Conservation (phyloP, 1,140 invertebrate species). For the Trissolcus basalis region DNA sequence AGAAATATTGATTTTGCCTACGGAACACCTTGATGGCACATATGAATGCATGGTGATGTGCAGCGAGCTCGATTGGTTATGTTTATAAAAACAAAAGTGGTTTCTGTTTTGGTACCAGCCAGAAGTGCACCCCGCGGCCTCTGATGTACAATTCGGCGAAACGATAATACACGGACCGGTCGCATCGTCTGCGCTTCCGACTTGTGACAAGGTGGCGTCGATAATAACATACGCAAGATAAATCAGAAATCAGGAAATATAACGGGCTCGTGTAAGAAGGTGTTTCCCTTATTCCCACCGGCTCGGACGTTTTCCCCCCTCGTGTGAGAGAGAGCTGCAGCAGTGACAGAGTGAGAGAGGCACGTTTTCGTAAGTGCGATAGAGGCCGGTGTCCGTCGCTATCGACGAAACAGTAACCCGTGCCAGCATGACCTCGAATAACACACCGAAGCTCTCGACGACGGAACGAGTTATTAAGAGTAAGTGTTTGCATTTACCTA, state of each 20-base stretch:
- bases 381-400: conserved; percentile 60
- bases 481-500: conserved; percentile 73
- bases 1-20: conserved; percentile 41
- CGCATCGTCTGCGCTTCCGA: conserved; percentile 52
- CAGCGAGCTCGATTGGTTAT: conserved; percentile 1
- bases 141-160: conserved; percentile 56
- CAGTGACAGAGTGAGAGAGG: conserved; percentile 57
- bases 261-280: conserved; percentile 51
- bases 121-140: conserved; percentile 57
- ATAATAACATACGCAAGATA: conserved; percentile 18
- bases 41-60: conserved; percentile 16
- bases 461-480: conserved; percentile 85
- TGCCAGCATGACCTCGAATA: conserved; percentile 78
- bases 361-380: conserved; percentile 57
- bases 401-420: conserved; percentile 64
- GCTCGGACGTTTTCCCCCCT: conserved; percentile 49
- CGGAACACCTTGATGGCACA: conserved; percentile 43
- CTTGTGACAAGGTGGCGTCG: conserved; percentile 39
- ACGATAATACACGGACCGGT: conserved; percentile 57
- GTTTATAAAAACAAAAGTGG: conserved; percentile 22
- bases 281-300: conserved; percentile 52
- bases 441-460: conserved; percentile 82
- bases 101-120: conserved; percentile 49
- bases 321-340: conserved; percentile 33
- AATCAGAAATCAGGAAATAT: conserved; percentile 40